Base-by-base conservation (phyloP, 2,888 invertebrate species). In the Helleia helle region DNA sequence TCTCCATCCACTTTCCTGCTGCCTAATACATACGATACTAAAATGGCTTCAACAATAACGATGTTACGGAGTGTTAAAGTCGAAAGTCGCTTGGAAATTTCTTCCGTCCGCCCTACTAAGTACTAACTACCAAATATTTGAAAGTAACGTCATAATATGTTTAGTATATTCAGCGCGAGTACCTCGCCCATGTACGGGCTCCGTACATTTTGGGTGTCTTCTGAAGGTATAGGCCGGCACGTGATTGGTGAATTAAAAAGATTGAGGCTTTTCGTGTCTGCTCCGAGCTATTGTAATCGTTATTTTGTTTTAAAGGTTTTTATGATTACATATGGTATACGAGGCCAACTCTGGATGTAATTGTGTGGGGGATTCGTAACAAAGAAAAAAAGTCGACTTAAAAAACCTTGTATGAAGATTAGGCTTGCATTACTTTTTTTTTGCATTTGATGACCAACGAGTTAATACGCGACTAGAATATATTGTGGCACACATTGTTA, bases 1-100 rank as follows among this genome's bases (percentile, higher is more conserved):
- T 51, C 46, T 44, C 47, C 48, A 38, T 51, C 42, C 36, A 37
- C 30, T 22, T 24, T 24, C 30, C 24, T 24, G 30, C 17, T 17
- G 36, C 13, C 12, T 1, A 24, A 7, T 37, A 7, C 26, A 14
- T 22, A 12, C 14, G n/a, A 11, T 4, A 15, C 12, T 18, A 34
- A n/a, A n/a, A n/a, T n/a, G n/a, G n/a, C n/a, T n/a, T n/a, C n/a
- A n/a, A n/a, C n/a, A n/a, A n/a, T 15, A 14, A 5, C 30, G 9
- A 30, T 30, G 14, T 30, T 30, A 15, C 9, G 15, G 15, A 30
- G 30, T 15, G 15, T 8, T 34, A 34, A 12, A 18, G 12, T 9
- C 18, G 34, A 11, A 18, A 18, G 12, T 34, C 17, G 34, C 12
- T 34, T 7, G 9, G n/a, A n/a, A n/a, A n/a, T n/a, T n/a, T 22